Base-by-base conservation (phyloP, 2,113 vertebrate genomes). In the Rutilus rutilus region DNA sequence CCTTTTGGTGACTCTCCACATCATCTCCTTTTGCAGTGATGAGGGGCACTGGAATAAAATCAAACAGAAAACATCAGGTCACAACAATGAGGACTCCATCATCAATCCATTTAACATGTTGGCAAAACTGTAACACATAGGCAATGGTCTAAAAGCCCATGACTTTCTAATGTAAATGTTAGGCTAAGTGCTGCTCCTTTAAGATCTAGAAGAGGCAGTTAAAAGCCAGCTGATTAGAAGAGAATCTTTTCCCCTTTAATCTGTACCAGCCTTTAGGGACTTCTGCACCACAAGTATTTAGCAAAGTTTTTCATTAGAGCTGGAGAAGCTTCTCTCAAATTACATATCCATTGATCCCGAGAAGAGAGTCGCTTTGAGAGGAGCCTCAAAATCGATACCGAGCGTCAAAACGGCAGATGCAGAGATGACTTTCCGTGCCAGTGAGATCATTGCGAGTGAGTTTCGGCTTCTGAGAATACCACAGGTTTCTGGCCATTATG, bases 321-420 rank as follows among this genome's bases (percentile, higher is more conserved):
- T 81, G 36, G 57, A 89, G 87, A 87, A 87, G 87, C 71, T 83
- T 90, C 89, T 86, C 73, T 90, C 86, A 87, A 92, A 92, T 93
- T 90, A 90, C 78, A 78, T 47, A 87, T 86, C 39, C 81, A 93
- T 93, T 64, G 92, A 93, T 92, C 90, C 69, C 0, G 45, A 65
- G 90, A 83, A 73, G 80, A 86, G 84, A 90, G 88, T 88, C 78
- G 86, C 86, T 93, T 87, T 83, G 17, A 36, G 47, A 83, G 89
- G 81, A 88, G 80, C 89, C 90, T 87, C 74, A 5, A 85, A 91
- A 94, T 94, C 92, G 84, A 94, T 94, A 91, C 65, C 1, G 57
- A 79, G 81, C 74, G 80, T 88, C 89, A 89, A 87, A 91, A 89
- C n/a, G 52, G 86, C 79, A 50, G 80, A 7, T 67, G 86, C 42